These are phyloP conservation scores for Rhineura floridana DNA, from an alignment of 2,113 vertebrate species.

Conservation along the genomic window DNA sequence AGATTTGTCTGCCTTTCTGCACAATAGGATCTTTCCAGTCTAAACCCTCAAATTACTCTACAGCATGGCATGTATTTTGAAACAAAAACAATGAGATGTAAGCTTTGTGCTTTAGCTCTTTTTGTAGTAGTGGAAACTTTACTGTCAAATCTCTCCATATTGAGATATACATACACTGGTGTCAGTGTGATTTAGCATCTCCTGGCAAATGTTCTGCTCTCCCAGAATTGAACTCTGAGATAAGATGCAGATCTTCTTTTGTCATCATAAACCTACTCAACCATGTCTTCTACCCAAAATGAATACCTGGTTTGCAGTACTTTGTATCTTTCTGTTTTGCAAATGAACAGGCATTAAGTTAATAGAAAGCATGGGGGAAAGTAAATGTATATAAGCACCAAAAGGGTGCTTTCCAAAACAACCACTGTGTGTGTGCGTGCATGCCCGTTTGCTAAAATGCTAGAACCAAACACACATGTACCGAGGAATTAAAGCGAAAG, in stretches of 20 bases:
- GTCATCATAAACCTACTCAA: constrained; percentile 53
- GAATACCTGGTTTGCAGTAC: constrained; percentile 51
- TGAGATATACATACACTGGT: constrained; percentile 41
- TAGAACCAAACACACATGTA: background rate
- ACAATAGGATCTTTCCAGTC: constrained; percentile 40
- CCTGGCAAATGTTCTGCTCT: constrained; percentile 55
- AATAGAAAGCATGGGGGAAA: constrained; percentile 6
- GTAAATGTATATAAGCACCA: background rate
- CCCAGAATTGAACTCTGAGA: constrained; percentile 54
- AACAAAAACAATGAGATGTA: constrained; percentile 40
- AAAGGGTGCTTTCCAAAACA: background rate
- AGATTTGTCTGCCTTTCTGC: constrained; percentile 26
- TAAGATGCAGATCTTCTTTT: constrained; percentile 65
- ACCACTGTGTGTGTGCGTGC: background rate
- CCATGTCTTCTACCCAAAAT: constrained; percentile 51
- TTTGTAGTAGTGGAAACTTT: constrained; percentile 54
- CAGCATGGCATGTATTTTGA: constrained; percentile 15
- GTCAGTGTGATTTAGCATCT: constrained; percentile 59
- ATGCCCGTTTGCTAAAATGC: background rate
- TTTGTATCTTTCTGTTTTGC: constrained; percentile 34
- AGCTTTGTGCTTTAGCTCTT: constrained; percentile 30
- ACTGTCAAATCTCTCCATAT: constrained; percentile 37
- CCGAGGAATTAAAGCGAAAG: background rate
- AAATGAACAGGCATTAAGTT: constrained; percentile 30
- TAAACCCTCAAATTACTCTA: constrained; percentile 4